These are phyloP conservation scores for Octopus sinensis DNA, from an alignment of 1,140 invertebrate genomes.

Conservation along the genomic window DNA sequence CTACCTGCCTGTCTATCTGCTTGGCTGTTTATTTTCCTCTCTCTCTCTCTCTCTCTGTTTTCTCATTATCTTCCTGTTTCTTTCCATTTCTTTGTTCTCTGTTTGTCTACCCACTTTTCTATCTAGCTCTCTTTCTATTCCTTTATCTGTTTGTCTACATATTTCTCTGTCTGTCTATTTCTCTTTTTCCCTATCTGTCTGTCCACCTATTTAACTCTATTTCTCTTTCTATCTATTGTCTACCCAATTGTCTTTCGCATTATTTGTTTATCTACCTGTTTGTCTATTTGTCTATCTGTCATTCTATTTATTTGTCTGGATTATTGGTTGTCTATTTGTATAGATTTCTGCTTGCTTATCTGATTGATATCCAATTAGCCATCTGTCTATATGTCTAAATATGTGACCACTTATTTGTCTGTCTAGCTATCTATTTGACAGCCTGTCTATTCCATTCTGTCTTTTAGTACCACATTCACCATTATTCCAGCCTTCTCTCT, in stretches of 20 bases:
- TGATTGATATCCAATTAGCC: background rate
- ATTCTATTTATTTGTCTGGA: background rate
- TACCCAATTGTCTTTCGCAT: background rate
- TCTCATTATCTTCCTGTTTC: too few relatives aligned
- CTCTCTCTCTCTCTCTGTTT: too few relatives aligned
- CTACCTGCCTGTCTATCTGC: too few relatives aligned
- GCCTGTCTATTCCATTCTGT: background rate
- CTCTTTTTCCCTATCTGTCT: background rate
- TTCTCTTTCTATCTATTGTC: background rate
- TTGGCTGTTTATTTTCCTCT: too few relatives aligned
- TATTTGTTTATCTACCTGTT: background rate
- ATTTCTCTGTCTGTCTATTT: background rate
- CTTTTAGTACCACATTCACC: background rate
- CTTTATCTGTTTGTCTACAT: background rate
- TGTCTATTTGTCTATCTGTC: background rate
- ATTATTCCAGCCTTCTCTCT: too few relatives aligned
- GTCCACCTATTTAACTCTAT: background rate
- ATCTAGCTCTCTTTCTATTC: background rate
- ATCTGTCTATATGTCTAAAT: background rate
- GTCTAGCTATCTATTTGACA: background rate
- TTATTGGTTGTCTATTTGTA: background rate
- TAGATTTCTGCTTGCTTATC: background rate
- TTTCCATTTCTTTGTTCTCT: too few relatives aligned
- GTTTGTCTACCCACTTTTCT: too few relatives aligned
- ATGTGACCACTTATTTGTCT: background rate